Evolutionary conservation across 35 echinoderm and acorn worm species (phyloP), one percentile per base, ranked within the genome.

Genomic region (Stichopus chloronotus): DNA sequence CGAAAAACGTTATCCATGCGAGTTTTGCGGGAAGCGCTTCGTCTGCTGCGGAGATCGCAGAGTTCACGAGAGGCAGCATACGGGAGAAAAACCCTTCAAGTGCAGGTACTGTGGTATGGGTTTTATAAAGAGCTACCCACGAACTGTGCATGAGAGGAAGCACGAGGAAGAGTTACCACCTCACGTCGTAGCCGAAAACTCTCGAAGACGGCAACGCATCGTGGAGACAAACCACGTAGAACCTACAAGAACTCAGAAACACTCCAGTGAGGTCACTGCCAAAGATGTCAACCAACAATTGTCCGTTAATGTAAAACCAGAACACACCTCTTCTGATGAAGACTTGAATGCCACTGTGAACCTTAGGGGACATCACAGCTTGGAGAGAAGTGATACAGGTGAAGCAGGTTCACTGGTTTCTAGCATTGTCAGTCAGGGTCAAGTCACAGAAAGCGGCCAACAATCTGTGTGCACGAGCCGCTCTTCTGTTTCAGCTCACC

Each of bases 21-120:
- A 94, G 14, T 59, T 96, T 14, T 98, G 97, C 78, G 91, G 87
- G 9, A 98, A 94, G 72, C 58, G 76, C 14, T 98, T 94, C 83
- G 52, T 30, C 24, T 22, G 83, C 59, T 72, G 78, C 54, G 57
- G 52, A 2, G 86, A 93, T 58, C 88, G 91, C 10, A 88, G 87
- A 6, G 78, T 77, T 25, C 95, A 96, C 61, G 68, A 91, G 23
- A 81, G 92, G 17, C 56, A 61, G 1, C 95, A 96, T 63, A 93
- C 92, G 20, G 81, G 92, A 6, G 95, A 96, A 17, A 88, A 91
- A 55, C 74, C 88, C 17, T 87, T 56, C 57, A 58, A 83, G 25
- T 95, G 90, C 74, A 72, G 20, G n/a, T 72, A 92, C 23, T 94
- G 93, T 90, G 93, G 86, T 59, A 87, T 81, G 12, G 69, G 30